A percentile compares a stretch with the other conserved stretches of the same genome.
phyloP scores from a whole-genome alignment of 2,797 vertebrate species.

The Pangasius mekongensis region DNA sequence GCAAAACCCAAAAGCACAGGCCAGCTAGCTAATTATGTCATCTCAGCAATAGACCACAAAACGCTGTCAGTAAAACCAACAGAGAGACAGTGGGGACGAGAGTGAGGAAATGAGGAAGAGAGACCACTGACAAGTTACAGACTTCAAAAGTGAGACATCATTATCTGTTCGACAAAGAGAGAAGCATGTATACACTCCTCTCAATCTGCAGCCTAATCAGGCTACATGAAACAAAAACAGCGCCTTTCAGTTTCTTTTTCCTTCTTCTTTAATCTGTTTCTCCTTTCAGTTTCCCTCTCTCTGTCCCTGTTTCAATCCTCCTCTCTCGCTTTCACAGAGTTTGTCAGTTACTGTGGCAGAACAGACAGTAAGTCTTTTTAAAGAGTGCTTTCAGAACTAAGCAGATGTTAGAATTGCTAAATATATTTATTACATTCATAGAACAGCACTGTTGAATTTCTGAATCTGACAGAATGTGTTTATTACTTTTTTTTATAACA shows the following conservation, averaged over 20 bases:
- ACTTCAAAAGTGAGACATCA: constrained; percentile 34
- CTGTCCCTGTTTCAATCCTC: constrained; percentile 45
- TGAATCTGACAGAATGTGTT: background rate
- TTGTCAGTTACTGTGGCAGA: background rate
- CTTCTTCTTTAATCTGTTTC: constrained; percentile 37
- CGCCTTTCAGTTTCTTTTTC: constrained; percentile 29
- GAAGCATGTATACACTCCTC: background rate
- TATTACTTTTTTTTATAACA: background rate
- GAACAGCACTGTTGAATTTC: background rate
- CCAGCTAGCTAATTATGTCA: constrained; percentile 79
- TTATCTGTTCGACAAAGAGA: constrained; percentile 25
- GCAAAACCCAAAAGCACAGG: constrained; percentile 1
- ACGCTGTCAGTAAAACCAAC: constrained; percentile 73
- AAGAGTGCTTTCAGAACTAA: background rate
- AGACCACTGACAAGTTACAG: constrained; percentile 38
- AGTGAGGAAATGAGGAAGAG: constrained; percentile 15
- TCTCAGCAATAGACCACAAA: constrained; percentile 80
- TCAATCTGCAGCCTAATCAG: constrained; percentile 41
- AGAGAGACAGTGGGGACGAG: constrained; percentile 28
- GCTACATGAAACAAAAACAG: constrained; percentile 47
- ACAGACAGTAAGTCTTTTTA: background rate
- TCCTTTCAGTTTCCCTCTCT: constrained; percentile 57
- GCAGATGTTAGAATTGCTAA: background rate
- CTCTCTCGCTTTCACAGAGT: background rate
- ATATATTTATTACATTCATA: background rate